Conservation (phyloP, 2,797 vertebrate genomes). For the Sparidentex hasta region DNA sequence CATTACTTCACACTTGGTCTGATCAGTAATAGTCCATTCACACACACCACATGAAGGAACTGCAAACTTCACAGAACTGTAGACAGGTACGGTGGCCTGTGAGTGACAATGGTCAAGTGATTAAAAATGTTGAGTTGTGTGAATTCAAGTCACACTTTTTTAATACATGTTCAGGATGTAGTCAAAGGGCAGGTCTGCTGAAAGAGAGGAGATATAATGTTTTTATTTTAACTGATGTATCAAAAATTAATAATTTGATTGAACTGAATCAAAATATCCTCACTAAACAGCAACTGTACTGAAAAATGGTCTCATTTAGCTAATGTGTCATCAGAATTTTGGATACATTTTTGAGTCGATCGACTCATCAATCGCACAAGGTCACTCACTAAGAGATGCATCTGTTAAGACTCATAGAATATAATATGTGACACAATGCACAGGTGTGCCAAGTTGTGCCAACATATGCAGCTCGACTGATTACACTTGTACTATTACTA, state of each 20-base stretch:
- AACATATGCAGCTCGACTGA: background rate
- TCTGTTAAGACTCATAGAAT: no score
- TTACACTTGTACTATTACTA: no score
- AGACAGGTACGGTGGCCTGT: background rate
- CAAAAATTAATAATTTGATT: background rate
- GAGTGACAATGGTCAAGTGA: background rate
- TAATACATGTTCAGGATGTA: background rate
- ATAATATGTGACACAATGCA: background rate
- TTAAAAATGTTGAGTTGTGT: background rate
- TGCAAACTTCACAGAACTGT: background rate
- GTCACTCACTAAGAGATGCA: background rate
- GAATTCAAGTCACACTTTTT: no score
- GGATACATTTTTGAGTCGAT: background rate
- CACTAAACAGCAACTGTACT: no score
- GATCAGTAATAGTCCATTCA: background rate
- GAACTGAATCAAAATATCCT: background rate
- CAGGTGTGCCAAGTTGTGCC: no score
- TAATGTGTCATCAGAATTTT: background rate
- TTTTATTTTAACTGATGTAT: background rate
- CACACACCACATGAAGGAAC: background rate
- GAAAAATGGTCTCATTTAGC: no score
- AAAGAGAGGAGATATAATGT: background rate
- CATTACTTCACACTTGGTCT: background rate
- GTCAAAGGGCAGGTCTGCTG: background rate
- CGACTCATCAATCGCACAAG: background rate